Conservation (phyloP, 35 echinoderm and acorn worm genomes). For the Amphiura filiformis region DNA sequence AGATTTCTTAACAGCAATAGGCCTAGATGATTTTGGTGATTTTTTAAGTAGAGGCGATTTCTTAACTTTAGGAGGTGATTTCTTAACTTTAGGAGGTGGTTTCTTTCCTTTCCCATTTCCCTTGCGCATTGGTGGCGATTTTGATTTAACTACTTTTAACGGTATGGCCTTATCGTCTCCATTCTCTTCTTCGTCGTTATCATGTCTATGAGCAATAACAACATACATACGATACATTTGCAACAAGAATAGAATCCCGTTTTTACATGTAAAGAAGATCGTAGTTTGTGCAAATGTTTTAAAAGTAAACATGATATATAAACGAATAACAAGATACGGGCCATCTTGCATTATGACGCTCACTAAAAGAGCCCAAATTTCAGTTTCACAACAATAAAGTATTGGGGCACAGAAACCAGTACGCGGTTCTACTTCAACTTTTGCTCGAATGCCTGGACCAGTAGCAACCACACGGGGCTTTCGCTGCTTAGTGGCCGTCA, state of each 20-base stretch:
- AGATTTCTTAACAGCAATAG: neutral
- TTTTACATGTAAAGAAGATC: constrained; percentile 92
- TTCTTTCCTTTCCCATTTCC: neutral
- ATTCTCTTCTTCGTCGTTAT: neutral
- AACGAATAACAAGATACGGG: constrained; percentile 64
- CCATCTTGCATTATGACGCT: constrained; percentile 92
- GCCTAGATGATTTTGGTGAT: neutral
- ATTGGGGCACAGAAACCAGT: neutral
- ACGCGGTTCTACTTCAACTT: constrained; percentile 21
- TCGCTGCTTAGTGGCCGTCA: constrained; percentile 79
- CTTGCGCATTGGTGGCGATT: neutral
- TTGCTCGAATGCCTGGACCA: constrained; percentile 9
- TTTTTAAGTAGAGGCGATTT: neutral
- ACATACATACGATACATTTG: constrained; percentile 85
- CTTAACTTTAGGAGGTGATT: neutral
- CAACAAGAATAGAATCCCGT: constrained; percentile 73
- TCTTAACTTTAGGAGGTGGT: neutral
- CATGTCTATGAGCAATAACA: neutral
- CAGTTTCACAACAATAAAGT: constrained; percentile 66
- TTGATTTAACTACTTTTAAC: neutral
- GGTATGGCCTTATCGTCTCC: neutral
- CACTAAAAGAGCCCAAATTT: constrained; percentile 86
- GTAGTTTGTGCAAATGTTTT: constrained; percentile 54
- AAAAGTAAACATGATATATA: constrained; percentile 74
- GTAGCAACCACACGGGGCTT: constrained; percentile 58